phyloP scores from a whole-genome alignment of 2,797 vertebrate species.

The Manis javanica region DNA sequence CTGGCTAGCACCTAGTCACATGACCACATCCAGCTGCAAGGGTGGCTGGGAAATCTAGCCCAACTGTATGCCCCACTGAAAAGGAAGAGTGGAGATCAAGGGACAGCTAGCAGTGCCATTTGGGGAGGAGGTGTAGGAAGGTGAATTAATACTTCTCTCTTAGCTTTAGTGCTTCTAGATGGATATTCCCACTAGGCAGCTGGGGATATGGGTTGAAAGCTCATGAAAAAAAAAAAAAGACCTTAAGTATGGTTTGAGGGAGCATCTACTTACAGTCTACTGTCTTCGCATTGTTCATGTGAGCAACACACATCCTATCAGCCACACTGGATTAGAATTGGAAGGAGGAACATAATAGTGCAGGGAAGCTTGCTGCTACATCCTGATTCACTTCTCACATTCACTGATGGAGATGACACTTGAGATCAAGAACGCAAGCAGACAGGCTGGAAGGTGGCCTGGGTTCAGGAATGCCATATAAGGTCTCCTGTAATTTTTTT shows the following conservation, averaged over 20 bases:
- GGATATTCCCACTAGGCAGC: neutral
- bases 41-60: neutral
- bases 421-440: neutral
- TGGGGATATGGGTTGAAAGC: neutral
- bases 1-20: neutral
- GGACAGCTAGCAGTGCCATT: neutral
- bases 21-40: neutral
- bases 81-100: neutral
- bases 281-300: neutral
- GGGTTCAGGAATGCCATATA: neutral
- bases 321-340: neutral
- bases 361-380: neutral
- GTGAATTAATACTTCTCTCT: neutral
- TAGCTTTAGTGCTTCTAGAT: neutral
- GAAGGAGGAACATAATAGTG: neutral
- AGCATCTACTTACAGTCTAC: neutral
- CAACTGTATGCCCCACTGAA: neutral
- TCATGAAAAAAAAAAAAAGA: neutral
- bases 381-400: neutral
- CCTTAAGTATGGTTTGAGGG: neutral
- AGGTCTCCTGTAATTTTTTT: neutral
- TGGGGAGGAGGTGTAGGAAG: neutral
- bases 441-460: neutral
- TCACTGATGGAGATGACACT: neutral
- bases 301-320: neutral